A percentile compares a stretch with the other conserved stretches of the same genome.
These are phyloP conservation scores for Argyresthia goedartella DNA, from an alignment of 2,888 invertebrate species.

Conservation along the genomic window DNA sequence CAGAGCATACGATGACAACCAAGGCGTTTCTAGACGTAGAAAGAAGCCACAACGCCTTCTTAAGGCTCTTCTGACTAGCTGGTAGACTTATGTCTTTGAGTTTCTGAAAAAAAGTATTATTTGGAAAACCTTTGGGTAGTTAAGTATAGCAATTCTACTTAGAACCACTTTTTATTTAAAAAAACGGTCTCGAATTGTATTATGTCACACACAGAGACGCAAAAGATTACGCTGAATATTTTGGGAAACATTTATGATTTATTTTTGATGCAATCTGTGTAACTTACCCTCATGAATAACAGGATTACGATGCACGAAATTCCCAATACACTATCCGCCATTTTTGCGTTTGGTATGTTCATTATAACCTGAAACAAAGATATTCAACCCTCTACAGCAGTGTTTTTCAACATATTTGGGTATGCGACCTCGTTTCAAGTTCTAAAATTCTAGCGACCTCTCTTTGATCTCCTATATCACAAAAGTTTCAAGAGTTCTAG, in stretches of 20 bases:
- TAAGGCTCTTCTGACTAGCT: slow-evolving; percentile 39
- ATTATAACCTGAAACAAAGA: slow-evolving; percentile 61
- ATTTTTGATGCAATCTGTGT: no score
- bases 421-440: not conserved
- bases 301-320: slow-evolving; percentile 79
- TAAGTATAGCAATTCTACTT: not conserved
- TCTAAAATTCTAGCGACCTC: no score
- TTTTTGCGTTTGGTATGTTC: slow-evolving; percentile 76
- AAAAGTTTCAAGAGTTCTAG: no score
- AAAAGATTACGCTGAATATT: not conserved
- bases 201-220: no score
- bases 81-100: slow-evolving; percentile 76
- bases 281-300: slow-evolving; percentile 80
- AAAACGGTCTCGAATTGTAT: not conserved
- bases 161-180: no score
- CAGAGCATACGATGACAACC: slow-evolving; percentile 80
- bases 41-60: slow-evolving; percentile 79
- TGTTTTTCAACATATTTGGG: no score
- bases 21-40: slow-evolving; percentile 89
- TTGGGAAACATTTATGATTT: no score
- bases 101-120: slow-evolving; percentile 64
- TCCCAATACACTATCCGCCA: slow-evolving; percentile 80
- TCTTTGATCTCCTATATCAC: no score
- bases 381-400: not conserved
- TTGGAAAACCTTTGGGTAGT: not conserved